phyloP scores from a whole-genome alignment of 2,797 vertebrate species.

The Zalophus californianus region DNA sequence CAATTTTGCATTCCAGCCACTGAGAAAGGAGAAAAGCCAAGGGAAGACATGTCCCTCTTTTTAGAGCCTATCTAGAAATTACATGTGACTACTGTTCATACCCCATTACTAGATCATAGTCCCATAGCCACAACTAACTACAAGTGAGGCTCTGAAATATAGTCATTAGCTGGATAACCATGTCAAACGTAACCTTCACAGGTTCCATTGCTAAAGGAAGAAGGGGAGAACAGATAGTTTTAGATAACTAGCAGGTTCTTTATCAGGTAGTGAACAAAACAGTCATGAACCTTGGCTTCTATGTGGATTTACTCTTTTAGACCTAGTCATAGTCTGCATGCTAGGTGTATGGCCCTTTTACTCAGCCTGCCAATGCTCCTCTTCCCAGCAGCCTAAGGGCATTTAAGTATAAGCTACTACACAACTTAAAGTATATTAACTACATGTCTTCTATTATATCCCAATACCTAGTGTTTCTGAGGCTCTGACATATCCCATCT shows the following conservation, averaged over 20 bases:
- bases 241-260: background rate
- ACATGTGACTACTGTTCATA: background rate
- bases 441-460: background rate
- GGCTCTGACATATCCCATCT: background rate
- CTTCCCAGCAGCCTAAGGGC: background rate
- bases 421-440: background rate
- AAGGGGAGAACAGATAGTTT: background rate
- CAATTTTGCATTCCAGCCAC: background rate
- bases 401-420: background rate
- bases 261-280: background rate
- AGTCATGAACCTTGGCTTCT: background rate
- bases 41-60: background rate
- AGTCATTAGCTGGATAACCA: background rate
- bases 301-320: background rate
- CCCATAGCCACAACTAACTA: background rate
- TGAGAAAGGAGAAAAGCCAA: background rate
- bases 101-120: background rate
- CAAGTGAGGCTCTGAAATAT: background rate
- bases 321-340: background rate
- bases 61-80: background rate
- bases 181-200: background rate
- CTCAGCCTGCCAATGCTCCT: background rate
- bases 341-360: background rate
- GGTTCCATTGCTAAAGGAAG: background rate
- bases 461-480: slow-evolving; percentile 3